Conservation (phyloP, 2,888 invertebrate genomes). For the Drosophila eohydei region DNA sequence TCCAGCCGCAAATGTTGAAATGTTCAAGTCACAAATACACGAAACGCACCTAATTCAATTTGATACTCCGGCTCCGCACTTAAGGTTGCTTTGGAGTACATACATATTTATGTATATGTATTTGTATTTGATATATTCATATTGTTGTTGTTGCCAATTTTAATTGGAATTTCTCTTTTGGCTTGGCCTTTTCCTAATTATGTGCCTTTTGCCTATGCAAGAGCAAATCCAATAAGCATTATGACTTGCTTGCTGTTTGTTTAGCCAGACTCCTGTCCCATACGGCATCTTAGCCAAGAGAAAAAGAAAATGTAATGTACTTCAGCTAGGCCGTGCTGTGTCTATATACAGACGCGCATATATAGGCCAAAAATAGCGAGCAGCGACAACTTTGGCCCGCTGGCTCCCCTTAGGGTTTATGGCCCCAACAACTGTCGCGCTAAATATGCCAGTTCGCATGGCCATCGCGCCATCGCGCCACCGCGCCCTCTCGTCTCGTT, state of each 20-base stretch:
- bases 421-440: conserved; percentile 70
- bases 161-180: conserved; percentile 70
- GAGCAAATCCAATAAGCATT: conserved; percentile 77
- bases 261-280: conserved; percentile 12
- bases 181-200: conserved; percentile 63
- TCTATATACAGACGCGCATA: too few relatives aligned
- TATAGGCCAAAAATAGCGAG: conserved; percentile 53
- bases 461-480: conserved; percentile 9
- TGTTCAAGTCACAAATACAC: not conserved
- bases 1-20: conserved; percentile 36
- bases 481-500: conserved; percentile 2
- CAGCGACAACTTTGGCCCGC: conserved; percentile 4
- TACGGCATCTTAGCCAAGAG: conserved; percentile 27
- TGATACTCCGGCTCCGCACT: conserved; percentile 15
- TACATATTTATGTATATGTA: conserved; percentile 16
- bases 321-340: conserved; percentile 22
- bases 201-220: conserved; percentile 40
- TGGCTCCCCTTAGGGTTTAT: conserved; percentile 60
- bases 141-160: conserved; percentile 57
- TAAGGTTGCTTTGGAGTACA: conserved; percentile 18
- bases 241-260: conserved; percentile 58
- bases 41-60: conserved; percentile 18
- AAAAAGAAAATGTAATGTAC: conserved; percentile 63
- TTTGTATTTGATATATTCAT: conserved; percentile 29
- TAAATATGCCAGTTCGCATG: conserved; percentile 48